Evolutionary conservation across 2,888 invertebrate species (phyloP).

Genomic region (Psylliodes chrysocephalus): DNA sequence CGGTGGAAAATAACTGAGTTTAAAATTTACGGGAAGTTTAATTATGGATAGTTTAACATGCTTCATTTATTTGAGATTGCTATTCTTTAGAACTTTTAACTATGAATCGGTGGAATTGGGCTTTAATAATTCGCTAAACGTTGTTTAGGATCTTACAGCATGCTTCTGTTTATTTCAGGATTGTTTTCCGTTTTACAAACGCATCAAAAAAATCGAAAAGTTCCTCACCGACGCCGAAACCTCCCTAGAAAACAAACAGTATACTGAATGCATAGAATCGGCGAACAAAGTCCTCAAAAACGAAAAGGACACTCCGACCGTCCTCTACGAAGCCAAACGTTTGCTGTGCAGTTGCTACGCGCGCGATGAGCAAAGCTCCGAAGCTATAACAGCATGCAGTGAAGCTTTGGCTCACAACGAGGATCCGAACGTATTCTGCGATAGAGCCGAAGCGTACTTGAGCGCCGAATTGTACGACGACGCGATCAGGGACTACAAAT

Average conservation of each 20-base stretch:
- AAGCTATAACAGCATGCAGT: slow-evolving; percentile 82
- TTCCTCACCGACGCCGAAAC: slow-evolving; percentile 75
- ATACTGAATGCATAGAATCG: slow-evolving; percentile 73
- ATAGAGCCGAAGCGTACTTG: slow-evolving; percentile 92
- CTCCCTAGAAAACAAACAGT: slow-evolving; percentile 72
- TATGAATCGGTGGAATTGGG: no score
- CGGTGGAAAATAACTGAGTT: no score
- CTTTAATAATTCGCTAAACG: no score
- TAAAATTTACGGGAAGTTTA: no score
- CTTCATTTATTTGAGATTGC: no score
- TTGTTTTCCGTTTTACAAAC: slow-evolving; percentile 96
- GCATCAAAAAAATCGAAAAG: slow-evolving; percentile 92
- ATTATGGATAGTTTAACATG: no score
- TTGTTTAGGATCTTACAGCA: no score
- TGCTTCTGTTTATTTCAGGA: slow-evolving; percentile 56
- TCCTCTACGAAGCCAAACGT: slow-evolving; percentile 79
- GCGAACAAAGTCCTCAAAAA: slow-evolving; percentile 75
- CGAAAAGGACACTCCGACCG: slow-evolving; percentile 77
- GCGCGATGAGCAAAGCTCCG: slow-evolving; percentile 75
- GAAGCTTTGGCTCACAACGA: slow-evolving; percentile 80
- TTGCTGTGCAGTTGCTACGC: slow-evolving; percentile 84
- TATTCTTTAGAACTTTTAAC: no score
- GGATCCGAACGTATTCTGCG: slow-evolving; percentile 84
- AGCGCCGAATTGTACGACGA: slow-evolving; percentile 91
- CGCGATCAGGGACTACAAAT: slow-evolving; percentile 88